Evolutionary conservation across 2,888 invertebrate species (phyloP).

Genomic region (Drosophila setosimentum): DNA sequence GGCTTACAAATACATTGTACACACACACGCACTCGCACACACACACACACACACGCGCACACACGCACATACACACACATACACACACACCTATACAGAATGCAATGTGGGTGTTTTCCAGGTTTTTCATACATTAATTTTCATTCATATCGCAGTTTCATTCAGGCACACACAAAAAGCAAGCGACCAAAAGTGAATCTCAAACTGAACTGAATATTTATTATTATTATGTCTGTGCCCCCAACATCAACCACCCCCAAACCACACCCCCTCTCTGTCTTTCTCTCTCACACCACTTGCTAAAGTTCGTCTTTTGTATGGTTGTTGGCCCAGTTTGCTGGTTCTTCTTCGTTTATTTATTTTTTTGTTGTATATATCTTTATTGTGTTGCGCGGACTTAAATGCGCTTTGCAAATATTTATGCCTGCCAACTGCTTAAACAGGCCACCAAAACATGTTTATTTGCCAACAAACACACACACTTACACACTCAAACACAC

Average conservation of each 20-base stretch:
- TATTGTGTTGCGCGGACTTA: slow-evolving; percentile 73
- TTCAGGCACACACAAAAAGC: slow-evolving; percentile 58
- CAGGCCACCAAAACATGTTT: slow-evolving; percentile 68
- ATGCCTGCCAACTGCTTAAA: slow-evolving; percentile 70
- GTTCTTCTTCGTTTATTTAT: slow-evolving; percentile 8
- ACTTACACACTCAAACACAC: neutral
- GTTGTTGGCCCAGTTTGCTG: slow-evolving; percentile 49
- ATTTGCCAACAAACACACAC: slow-evolving; percentile 53
- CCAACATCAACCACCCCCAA: neutral
- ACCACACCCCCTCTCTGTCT: neutral
- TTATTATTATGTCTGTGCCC: slow-evolving; percentile 73
- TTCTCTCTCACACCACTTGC: neutral
- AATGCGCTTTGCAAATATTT: slow-evolving; percentile 81
- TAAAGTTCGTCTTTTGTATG: slow-evolving; percentile 15
- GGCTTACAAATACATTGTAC: slow-evolving; percentile 11
- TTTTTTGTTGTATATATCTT: slow-evolving; percentile 64
- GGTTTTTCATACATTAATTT: slow-evolving; percentile 58
- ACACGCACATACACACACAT: too few relatives aligned
- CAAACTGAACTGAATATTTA: slow-evolving; percentile 76
- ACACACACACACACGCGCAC: slow-evolving; percentile 16
- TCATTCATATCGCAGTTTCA: slow-evolving; percentile 77
- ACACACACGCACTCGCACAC: slow-evolving; percentile 10
- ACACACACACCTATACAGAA: slow-evolving; percentile 21
- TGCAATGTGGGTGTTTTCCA: slow-evolving; percentile 44
- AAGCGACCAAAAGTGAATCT: slow-evolving; percentile 39